These are phyloP conservation scores for Melikaiella ostensackeni DNA, from an alignment of 2,888 invertebrate species.

Conservation along the genomic window DNA sequence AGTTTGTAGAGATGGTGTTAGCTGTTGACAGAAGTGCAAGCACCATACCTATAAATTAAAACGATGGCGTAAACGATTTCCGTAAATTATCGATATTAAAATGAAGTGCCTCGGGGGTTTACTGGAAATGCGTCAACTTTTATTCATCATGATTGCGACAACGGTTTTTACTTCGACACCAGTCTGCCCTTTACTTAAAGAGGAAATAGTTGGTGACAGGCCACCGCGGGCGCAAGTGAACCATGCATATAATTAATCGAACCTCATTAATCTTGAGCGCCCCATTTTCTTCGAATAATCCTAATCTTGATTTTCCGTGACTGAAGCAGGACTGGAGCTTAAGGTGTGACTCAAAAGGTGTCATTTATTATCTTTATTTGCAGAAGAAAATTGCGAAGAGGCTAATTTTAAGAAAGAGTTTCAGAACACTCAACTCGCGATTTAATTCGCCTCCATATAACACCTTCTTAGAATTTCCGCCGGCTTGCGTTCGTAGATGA, in stretches of 20 bases:
- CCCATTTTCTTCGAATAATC: slow-evolving; percentile 52
- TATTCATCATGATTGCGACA: neutral
- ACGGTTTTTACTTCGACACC: slow-evolving; percentile 4
- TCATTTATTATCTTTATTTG: neutral
- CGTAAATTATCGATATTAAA: slow-evolving; percentile 44
- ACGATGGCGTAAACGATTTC: slow-evolving; percentile 44
- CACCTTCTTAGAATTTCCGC: too few relatives aligned
- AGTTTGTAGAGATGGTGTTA: slow-evolving; percentile 35
- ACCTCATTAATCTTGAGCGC: slow-evolving; percentile 52
- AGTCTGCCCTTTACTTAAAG: neutral
- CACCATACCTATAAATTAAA: slow-evolving; percentile 45
- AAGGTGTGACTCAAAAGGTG: neutral
- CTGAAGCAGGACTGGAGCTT: neutral
- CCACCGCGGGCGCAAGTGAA: slow-evolving; percentile 53
- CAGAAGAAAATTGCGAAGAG: neutral
- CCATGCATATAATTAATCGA: slow-evolving; percentile 57
- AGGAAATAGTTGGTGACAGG: slow-evolving; percentile 55
- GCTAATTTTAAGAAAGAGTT: neutral
- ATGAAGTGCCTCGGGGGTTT: neutral
- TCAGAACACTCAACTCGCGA: too few relatives aligned
- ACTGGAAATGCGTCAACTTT: neutral
- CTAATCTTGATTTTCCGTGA: slow-evolving; percentile 5
- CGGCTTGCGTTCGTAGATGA: too few relatives aligned
- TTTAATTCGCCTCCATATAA: too few relatives aligned
- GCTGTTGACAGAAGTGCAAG: slow-evolving; percentile 43